Percentiles rank a stretch among this genome's conserved stretches.
Evolutionary conservation across 2,113 vertebrate species (phyloP).

Genomic region (Psephotus haematonotus): DNA sequence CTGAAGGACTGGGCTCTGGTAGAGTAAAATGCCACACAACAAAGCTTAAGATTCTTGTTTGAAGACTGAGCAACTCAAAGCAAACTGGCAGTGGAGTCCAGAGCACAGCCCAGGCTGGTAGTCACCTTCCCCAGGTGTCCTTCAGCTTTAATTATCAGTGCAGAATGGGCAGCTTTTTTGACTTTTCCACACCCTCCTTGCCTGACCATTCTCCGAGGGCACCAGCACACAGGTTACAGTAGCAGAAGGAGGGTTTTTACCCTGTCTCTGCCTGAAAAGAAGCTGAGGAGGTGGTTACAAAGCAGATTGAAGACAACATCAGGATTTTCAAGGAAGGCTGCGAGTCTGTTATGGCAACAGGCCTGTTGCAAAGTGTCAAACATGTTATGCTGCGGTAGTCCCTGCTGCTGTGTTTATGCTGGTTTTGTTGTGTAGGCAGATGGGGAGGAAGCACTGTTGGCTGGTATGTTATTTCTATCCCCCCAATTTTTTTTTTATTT

Average conservation of each 20-base stretch:
- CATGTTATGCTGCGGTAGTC: rapidly evolving
- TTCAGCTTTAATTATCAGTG: neutral
- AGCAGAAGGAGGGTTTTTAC: neutral
- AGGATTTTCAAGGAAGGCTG: neutral
- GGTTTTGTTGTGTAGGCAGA: neutral
- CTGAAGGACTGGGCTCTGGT: neutral
- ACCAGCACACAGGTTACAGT: neutral
- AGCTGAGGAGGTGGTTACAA: neutral
- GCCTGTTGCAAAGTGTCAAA: neutral
- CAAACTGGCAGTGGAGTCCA: neutral
- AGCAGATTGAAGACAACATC: neutral
- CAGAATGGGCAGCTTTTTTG: neutral
- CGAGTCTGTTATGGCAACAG: neutral
- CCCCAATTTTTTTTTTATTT: neutral
- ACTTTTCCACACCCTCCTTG: neutral
- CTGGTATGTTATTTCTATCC: neutral
- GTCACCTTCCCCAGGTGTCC: neutral
- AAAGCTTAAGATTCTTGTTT: neutral
- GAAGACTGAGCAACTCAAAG: neutral
- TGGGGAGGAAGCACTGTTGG: neutral
- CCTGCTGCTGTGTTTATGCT: neutral
- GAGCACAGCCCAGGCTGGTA: neutral
- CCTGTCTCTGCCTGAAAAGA: neutral
- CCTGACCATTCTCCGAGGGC: neutral
- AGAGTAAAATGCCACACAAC: neutral